These are phyloP conservation scores for Caenorhabditis auriculariae DNA, from an alignment of 2,888 invertebrate genomes.

Conservation along the genomic window DNA sequence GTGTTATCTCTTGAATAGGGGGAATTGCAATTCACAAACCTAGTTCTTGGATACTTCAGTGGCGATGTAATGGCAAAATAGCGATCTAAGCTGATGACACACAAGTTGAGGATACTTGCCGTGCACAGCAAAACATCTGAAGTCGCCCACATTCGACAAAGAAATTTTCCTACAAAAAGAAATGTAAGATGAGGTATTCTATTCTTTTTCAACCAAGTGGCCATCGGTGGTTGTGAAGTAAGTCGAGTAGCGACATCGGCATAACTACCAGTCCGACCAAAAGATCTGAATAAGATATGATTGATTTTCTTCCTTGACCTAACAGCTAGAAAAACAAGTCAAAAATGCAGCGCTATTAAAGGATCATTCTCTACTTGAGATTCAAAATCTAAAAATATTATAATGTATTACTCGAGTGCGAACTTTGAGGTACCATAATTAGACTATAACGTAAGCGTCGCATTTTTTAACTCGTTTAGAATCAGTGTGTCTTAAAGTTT, in stretches of 20 bases:
- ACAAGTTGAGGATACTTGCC: constrained; percentile 62
- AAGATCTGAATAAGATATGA: constrained; percentile 46
- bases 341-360: not conserved
- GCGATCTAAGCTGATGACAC: constrained; percentile 63
- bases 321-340: not conserved
- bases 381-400: not conserved
- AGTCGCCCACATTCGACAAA: constrained; percentile 61
- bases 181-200: not conserved
- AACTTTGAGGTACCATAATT: no score
- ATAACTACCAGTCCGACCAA: constrained; percentile 64
- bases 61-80: constrained; percentile 65
- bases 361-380: not conserved
- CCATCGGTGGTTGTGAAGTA: constrained; percentile 63
- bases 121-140: constrained; percentile 63
- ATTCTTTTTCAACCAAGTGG: constrained; percentile 39
- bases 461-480: no score
- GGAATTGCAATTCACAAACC: constrained; percentile 27
- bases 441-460: no score
- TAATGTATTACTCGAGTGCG: not conserved
- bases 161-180: constrained; percentile 28
- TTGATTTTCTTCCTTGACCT: not conserved
- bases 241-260: constrained; percentile 64
- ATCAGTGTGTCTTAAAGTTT: no score
- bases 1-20: no score
- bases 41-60: constrained; percentile 63